Percentiles rank a stretch among this genome's conserved stretches.
phyloP scores from a whole-genome alignment of 1,140 invertebrate genomes.

The Hirudo medicinalis region DNA sequence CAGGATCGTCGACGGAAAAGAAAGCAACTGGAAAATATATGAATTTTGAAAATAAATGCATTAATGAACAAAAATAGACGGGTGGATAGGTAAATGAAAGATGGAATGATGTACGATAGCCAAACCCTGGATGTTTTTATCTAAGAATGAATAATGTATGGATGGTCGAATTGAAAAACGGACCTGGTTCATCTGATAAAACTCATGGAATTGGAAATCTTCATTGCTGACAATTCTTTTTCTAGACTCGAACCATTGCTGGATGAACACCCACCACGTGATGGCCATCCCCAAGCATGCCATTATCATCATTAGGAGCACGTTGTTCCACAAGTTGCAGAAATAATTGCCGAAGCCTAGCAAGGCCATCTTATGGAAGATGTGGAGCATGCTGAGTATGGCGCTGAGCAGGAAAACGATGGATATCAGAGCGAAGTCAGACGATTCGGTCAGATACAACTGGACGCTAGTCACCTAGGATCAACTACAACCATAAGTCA shows the following conservation, averaged over 20 bases:
- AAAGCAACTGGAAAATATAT: no score
- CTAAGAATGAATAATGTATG: no score
- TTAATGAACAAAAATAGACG: no score
- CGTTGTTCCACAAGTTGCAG: constrained; percentile 6
- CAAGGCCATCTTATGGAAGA: background rate
- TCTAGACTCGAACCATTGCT: background rate
- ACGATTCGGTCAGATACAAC: background rate
- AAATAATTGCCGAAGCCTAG: constrained; percentile 6
- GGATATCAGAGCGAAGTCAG: background rate
- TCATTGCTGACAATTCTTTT: background rate
- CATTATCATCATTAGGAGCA: background rate
- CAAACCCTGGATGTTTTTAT: no score
- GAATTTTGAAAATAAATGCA: no score
- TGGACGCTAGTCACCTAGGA: background rate
- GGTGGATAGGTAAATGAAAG: no score
- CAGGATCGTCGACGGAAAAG: background rate
- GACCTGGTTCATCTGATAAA: constrained; percentile 5
- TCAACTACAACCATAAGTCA: background rate
- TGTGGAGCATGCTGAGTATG: background rate
- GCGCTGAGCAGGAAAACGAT: constrained; percentile 7
- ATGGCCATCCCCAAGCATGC: background rate
- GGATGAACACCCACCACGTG: background rate
- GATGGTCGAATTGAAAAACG: background rate
- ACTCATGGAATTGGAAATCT: background rate
- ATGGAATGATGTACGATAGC: no score